phyloP scores from a whole-genome alignment of 2,797 vertebrate genomes.

The Muscicapa striata region DNA sequence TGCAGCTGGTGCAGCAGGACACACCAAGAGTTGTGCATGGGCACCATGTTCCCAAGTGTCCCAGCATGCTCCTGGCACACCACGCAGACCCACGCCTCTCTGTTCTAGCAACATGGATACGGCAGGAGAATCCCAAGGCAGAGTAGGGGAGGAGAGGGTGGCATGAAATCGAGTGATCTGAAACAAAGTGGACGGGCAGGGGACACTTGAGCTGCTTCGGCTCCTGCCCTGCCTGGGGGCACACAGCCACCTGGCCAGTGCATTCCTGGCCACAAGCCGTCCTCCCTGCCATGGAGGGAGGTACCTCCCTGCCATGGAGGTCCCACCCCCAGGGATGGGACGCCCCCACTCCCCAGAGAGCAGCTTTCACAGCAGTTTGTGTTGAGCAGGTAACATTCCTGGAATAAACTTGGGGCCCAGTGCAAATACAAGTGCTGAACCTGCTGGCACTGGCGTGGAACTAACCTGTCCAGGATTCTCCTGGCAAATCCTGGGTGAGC shows the following conservation, averaged over 20 bases:
- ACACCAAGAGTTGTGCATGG: fast-evolving
- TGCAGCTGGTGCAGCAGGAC: fast-evolving
- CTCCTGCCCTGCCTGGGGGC: neutral
- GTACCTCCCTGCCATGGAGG: neutral
- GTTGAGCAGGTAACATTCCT: neutral
- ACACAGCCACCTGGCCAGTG: neutral
- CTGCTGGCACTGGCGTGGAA: fast-evolving
- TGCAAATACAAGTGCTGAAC: neutral
- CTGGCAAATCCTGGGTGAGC: neutral
- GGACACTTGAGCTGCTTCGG: neutral
- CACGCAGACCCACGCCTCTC: fast-evolving
- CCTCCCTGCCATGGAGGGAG: neutral
- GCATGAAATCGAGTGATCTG: neutral
- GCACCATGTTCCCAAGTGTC: fast-evolving
- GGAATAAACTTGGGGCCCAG: neutral
- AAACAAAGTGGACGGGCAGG: fast-evolving
- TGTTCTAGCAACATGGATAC: neutral
- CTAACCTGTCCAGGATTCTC: neutral
- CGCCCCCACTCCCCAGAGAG: neutral
- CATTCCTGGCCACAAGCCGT: neutral
- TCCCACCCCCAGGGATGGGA: neutral
- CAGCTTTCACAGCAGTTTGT: neutral
- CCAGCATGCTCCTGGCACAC: fast-evolving
- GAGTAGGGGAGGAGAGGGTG: neutral
- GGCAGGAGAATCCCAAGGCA: neutral